Percentiles rank a stretch among this genome's conserved stretches.
These are phyloP conservation scores for Agrilus planipennis DNA, from an alignment of 1,140 invertebrate species.

Conservation along the genomic window DNA sequence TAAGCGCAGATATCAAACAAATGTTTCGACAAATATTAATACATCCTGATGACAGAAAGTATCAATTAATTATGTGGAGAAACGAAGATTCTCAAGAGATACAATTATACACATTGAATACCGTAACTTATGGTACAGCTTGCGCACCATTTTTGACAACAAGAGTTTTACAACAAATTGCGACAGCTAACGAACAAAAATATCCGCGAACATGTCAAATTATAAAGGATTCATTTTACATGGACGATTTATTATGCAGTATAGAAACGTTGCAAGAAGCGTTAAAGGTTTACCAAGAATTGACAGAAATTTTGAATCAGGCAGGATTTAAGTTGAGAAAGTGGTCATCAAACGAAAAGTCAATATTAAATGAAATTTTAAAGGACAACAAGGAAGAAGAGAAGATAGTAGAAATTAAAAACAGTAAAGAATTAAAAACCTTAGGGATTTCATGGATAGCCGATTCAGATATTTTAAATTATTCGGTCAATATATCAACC, in stretches of 20 bases:
- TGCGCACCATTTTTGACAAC: constrained; percentile 1
- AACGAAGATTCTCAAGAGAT: neutral
- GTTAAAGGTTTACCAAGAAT: neutral
- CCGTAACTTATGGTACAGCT: too few species aligned
- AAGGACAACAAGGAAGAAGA: neutral
- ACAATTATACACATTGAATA: constrained; percentile 1
- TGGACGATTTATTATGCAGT: constrained; percentile 2
- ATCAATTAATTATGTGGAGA: constrained; percentile 1
- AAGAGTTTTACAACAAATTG: constrained; percentile 3
- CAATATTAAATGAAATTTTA: neutral
- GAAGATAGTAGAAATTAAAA: neutral
- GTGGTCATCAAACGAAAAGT: neutral
- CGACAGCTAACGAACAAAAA: constrained; percentile 2
- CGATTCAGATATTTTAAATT: neutral
- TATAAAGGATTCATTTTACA: constrained; percentile 3
- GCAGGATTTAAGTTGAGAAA: neutral
- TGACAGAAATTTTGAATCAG: neutral
- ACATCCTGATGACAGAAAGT: neutral
- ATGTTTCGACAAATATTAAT: constrained; percentile 3
- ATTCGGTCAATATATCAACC: too few species aligned
- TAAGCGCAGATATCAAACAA: constrained; percentile 2
- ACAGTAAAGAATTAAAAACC: neutral
- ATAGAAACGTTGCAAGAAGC: neutral
- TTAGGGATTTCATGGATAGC: constrained; percentile 3
- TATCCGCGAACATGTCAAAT: constrained; percentile 2